Percentiles rank a stretch among this genome's conserved stretches.
These are phyloP conservation scores for Subacronicta megacephala DNA, from an alignment of 2,888 invertebrate species.

Conservation along the genomic window DNA sequence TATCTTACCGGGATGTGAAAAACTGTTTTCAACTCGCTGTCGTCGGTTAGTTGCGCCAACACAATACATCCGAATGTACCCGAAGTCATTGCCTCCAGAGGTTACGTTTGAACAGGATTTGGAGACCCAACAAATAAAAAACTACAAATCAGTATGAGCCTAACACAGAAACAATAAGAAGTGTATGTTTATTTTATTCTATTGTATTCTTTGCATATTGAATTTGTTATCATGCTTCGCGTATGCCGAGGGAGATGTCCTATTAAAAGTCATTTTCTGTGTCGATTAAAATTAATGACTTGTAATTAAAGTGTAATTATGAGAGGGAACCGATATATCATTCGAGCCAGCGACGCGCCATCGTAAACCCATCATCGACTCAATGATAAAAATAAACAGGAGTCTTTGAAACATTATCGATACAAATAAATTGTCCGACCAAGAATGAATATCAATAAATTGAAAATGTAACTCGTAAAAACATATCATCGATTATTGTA, in stretches of 20 bases:
- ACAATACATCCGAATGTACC: conserved; percentile 72
- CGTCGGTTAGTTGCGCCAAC: conserved; percentile 85
- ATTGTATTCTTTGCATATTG: conserved; percentile 63
- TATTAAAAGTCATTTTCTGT: conserved; percentile 48
- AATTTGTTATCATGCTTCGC: conserved; percentile 57
- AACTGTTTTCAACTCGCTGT: conserved; percentile 83
- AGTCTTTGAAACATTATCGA: conserved; percentile 83
- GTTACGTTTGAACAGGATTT: conserved; percentile 79
- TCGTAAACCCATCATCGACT: conserved; percentile 75
- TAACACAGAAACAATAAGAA: conserved; percentile 78
- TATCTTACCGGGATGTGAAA: conserved; percentile 88
- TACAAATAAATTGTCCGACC: conserved; percentile 85
- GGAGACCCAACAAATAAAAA: conserved; percentile 76
- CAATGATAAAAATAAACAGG: conserved; percentile 81
- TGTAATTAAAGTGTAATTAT: conserved; percentile 70
- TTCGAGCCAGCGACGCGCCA: conserved; percentile 61
- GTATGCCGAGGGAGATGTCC: conserved; percentile 43
- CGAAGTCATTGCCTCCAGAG: conserved; percentile 81
- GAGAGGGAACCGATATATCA: conserved; percentile 66
- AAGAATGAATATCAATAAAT: conserved; percentile 87
- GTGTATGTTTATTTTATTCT: conserved; percentile 67
- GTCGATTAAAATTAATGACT: conserved; percentile 58
- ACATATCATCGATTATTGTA: conserved; percentile 88
- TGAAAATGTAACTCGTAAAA: conserved; percentile 86
- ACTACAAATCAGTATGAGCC: conserved; percentile 72